phyloP scores from a whole-genome alignment of 2,113 vertebrate species.

The Coptodon rendalli region DNA sequence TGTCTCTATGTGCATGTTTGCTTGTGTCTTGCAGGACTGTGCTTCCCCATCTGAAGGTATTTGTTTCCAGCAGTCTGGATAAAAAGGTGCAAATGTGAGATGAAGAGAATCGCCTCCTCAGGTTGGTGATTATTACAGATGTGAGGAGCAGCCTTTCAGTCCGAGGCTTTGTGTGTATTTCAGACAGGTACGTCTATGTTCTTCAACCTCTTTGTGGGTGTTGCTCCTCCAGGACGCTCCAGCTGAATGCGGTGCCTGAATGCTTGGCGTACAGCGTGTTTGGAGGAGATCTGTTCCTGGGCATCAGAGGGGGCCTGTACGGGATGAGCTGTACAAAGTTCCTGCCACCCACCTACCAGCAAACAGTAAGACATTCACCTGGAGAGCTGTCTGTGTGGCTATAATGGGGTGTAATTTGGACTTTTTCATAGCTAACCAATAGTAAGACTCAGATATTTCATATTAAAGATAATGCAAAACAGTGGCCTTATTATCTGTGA shows the following conservation, averaged over 20 bases:
- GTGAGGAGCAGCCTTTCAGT: not conserved
- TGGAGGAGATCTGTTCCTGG: not conserved
- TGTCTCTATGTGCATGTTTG: not conserved
- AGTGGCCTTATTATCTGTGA: not conserved
- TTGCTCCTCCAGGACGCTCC: not conserved
- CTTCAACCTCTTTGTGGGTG: not conserved
- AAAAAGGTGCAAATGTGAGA: not conserved
- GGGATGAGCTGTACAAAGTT: not conserved
- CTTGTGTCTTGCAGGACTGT: not conserved
- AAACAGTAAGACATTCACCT: not conserved
- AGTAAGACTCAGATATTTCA: not conserved
- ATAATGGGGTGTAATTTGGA: not conserved
- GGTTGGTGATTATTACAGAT: not conserved
- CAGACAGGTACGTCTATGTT: not conserved
- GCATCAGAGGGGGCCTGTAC: not conserved
- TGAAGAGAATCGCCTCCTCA: not conserved
- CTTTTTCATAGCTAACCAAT: not conserved
- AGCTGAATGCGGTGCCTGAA: not conserved
- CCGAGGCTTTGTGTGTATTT: rapidly evolving
- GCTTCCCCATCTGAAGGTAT: not conserved
- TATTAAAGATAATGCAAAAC: not conserved
- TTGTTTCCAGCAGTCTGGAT: not conserved
- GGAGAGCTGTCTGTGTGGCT: not conserved
- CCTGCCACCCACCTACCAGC: not conserved
- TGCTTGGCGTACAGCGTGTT: not conserved